A percentile compares a stretch with the other conserved stretches of the same genome.
Conservation (phyloP, 2,113 vertebrate species). For the Halcyon senegalensis region DNA sequence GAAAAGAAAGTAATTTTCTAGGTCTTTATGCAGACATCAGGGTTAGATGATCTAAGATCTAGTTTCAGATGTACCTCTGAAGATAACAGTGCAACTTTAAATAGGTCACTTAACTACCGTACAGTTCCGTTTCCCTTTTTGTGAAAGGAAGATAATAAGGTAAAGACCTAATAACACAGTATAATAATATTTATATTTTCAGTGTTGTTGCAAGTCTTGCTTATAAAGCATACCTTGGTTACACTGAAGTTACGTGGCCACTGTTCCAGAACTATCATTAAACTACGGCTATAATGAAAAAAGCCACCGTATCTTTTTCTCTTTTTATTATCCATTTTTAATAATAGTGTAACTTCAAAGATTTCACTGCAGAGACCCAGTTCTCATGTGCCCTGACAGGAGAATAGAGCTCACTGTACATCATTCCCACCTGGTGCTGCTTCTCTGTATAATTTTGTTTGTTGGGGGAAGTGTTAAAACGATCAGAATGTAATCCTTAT, state of each 20-base stretch:
- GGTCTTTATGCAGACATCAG: not conserved
- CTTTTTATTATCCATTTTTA: not conserved
- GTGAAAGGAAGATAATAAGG: not conserved
- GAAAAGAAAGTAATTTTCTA: not conserved
- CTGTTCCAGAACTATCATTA: not conserved
- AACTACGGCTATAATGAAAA: not conserved
- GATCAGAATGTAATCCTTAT: not conserved
- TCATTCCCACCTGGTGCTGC: not conserved
- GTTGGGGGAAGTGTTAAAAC: not conserved
- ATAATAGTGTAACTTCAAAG: slow-evolving; percentile 18
- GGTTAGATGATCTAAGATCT: slow-evolving; percentile 13
- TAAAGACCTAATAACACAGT: not conserved
- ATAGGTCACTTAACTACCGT: not conserved
- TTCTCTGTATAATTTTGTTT: not conserved
- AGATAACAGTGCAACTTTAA: not conserved
- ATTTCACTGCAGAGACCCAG: not conserved
- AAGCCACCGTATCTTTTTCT: not conserved
- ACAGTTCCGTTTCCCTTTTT: not conserved
- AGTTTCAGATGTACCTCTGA: not conserved
- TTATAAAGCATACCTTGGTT: not conserved
- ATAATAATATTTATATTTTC: not conserved
- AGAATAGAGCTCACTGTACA: not conserved
- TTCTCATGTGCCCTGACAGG: not conserved
- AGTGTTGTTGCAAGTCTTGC: not conserved
- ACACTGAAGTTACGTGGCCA: not conserved